Evolutionary conservation across 2,113 vertebrate species (phyloP).

Genomic region (Nothoprocta pentlandii): DNA sequence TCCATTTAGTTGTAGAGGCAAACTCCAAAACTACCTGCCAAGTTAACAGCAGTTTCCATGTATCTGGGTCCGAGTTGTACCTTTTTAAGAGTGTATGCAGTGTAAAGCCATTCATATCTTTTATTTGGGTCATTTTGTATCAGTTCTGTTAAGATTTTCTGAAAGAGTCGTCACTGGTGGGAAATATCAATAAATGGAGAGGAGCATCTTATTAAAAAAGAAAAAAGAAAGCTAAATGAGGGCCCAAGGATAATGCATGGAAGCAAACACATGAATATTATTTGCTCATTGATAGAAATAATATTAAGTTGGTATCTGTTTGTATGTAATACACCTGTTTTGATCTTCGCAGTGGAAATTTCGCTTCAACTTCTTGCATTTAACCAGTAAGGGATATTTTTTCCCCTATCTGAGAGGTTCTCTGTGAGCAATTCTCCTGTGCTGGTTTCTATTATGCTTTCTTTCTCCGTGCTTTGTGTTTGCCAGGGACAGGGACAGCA

Average conservation of each 20-base stretch:
- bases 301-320: neutral
- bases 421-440: neutral
- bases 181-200: neutral
- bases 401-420: neutral
- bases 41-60: neutral
- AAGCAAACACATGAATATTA: neutral
- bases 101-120: neutral
- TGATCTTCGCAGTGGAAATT: neutral
- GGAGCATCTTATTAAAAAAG: neutral
- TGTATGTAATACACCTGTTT: neutral
- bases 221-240: neutral
- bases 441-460: neutral
- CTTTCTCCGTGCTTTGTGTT: neutral
- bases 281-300: neutral
- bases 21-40: neutral
- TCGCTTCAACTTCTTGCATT: neutral
- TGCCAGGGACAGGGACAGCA: neutral
- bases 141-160: neutral
- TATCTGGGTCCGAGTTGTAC: neutral
- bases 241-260: neutral
- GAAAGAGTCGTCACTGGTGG: neutral
- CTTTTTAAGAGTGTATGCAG: neutral
- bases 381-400: fast-evolving
- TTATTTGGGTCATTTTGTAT: neutral
- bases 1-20: neutral